Evolutionary conservation across 2,797 vertebrate genomes (phyloP).

Genomic region (Falco naumanni): DNA sequence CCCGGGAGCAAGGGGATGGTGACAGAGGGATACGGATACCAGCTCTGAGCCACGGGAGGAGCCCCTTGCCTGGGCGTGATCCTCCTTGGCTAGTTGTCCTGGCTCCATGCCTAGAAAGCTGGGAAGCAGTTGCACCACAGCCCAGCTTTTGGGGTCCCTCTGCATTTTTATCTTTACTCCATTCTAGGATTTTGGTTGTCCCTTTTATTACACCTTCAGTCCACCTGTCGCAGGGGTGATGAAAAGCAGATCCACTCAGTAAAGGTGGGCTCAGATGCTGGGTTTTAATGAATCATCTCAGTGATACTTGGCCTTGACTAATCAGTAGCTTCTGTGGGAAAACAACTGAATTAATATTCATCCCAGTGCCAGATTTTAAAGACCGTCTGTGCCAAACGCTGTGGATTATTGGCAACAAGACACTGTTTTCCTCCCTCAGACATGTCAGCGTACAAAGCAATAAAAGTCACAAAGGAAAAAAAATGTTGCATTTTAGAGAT

Average conservation of each 20-base stretch:
- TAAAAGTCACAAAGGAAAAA: slow-evolving; percentile 69
- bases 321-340: slow-evolving; percentile 80
- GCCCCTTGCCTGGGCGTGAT: slow-evolving; percentile 4
- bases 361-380: slow-evolving; percentile 59
- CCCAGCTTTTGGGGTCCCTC: neutral
- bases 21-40: neutral
- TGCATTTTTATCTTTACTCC: neutral
- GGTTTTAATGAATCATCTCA: slow-evolving; percentile 73
- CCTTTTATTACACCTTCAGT: neutral
- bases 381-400: slow-evolving; percentile 61
- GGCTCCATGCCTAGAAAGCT: neutral
- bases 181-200: neutral
- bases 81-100: slow-evolving; percentile 2
- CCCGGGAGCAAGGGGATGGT: neutral
- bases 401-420: slow-evolving; percentile 68
- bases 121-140: neutral
- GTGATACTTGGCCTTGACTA: slow-evolving; percentile 65
- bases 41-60: neutral
- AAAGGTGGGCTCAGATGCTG: slow-evolving; percentile 59
- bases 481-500: slow-evolving; percentile 75
- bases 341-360: slow-evolving; percentile 72
- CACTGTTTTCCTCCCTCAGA: slow-evolving; percentile 73
- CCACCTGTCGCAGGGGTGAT: slow-evolving; percentile 10
- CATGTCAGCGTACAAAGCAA: slow-evolving; percentile 68
- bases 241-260: neutral